Evolutionary conservation across 2,797 vertebrate genomes (phyloP).

Genomic region (Myotis myotis): DNA sequence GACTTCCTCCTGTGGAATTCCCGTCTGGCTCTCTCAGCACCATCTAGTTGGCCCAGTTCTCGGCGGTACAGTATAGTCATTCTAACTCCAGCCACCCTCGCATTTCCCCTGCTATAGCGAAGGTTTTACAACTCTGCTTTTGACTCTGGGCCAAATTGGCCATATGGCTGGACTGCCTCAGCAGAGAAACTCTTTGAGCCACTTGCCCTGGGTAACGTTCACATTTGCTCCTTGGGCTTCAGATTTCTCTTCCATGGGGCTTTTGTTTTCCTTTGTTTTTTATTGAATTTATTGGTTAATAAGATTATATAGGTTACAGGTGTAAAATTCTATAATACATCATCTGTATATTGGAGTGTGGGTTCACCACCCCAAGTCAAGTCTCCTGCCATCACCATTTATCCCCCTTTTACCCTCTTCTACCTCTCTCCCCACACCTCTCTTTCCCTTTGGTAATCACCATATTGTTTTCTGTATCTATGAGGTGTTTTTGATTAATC

Average conservation of each 20-base stretch:
- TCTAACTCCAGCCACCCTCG: not conserved
- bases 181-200: conserved; percentile 52
- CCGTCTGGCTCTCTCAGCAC: conserved; percentile 22
- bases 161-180: conserved; percentile 58
- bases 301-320: not conserved
- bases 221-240: conserved; percentile 14
- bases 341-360: not conserved
- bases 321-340: not conserved
- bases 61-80: not conserved
- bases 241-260: conserved; percentile 47
- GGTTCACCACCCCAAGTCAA: not conserved
- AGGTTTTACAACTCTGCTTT: conserved; percentile 66
- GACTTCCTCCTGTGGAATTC: conserved; percentile 48
- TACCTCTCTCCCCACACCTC: not conserved
- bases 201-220: conserved; percentile 21
- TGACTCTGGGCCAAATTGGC: conserved; percentile 59
- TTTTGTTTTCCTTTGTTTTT: not conserved
- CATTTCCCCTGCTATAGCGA: not conserved
- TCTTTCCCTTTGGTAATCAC: not conserved
- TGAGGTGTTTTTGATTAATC: not conserved
- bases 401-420: not conserved
- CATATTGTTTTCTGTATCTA: not conserved
- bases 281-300: not conserved
- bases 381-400: not conserved
- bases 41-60: conserved; percentile 10